A percentile compares a stretch with the other conserved stretches of the same genome.
These are phyloP conservation scores for Drosophila parvula DNA, from an alignment of 1,140 invertebrate species.

Conservation along the genomic window DNA sequence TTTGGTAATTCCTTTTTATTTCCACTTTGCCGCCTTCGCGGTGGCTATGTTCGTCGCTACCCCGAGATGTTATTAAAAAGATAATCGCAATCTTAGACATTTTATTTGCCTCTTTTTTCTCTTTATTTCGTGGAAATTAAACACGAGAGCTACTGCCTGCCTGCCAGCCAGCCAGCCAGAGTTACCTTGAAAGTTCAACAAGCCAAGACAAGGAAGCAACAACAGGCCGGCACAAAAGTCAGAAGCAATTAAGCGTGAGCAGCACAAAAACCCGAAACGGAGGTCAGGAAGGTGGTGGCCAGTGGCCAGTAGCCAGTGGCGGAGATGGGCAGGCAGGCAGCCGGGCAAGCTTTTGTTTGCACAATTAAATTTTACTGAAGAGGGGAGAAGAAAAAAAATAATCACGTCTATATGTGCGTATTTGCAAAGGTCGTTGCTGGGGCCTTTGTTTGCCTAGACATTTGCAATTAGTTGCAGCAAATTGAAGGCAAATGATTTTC, in stretches of 20 bases:
- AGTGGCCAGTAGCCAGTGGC: constrained; percentile 24
- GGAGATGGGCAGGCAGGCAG: constrained; percentile 24
- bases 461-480: constrained; percentile 72
- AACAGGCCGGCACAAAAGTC: constrained; percentile 43
- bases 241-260: constrained; percentile 71
- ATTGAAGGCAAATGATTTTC: constrained; percentile 62
- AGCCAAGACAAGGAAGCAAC: constrained; percentile 60
- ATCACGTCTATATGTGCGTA: constrained; percentile 25
- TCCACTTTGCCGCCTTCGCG: constrained; percentile 26
- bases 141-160: constrained; percentile 22
- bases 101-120: constrained; percentile 33
- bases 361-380: constrained; percentile 58
- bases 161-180: constrained; percentile 11
- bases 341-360: constrained; percentile 66
- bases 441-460: constrained; percentile 60
- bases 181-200: constrained; percentile 75
- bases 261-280: constrained; percentile 40
- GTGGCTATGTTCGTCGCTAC: constrained; percentile 35
- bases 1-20: constrained; percentile 47
- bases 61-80: constrained; percentile 67
- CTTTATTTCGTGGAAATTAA: constrained; percentile 52
- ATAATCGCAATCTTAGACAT: constrained; percentile 61
- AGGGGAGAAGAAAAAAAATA: constrained; percentile 8
- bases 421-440: constrained; percentile 51
- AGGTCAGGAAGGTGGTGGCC: constrained; percentile 26